These are phyloP conservation scores for Eptatretus atami DNA, from an alignment of 2,797 vertebrate genomes.

Conservation along the genomic window DNA sequence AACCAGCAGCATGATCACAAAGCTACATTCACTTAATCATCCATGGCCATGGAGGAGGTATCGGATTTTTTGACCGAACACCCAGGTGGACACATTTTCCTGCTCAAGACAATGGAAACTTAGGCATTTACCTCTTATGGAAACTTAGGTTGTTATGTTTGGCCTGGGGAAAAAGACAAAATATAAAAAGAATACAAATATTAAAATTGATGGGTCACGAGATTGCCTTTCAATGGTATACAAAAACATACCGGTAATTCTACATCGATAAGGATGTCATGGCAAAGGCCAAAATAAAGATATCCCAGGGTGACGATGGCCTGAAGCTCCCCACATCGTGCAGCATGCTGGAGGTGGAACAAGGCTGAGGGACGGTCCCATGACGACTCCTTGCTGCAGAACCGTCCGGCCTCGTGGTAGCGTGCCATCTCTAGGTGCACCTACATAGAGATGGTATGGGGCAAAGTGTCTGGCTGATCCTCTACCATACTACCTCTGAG, in stretches of 20 bases:
- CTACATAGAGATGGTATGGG: slow-evolving; percentile 14
- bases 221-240: not conserved
- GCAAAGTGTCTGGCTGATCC: not conserved
- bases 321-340: slow-evolving; percentile 68
- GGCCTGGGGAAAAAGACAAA: no score
- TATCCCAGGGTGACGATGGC: slow-evolving; percentile 58
- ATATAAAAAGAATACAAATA: no score
- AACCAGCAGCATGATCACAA: no score
- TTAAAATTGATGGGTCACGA: not conserved
- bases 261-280: slow-evolving; percentile 49
- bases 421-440: slow-evolving; percentile 81
- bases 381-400: slow-evolving; percentile 43
- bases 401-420: slow-evolving; percentile 64
- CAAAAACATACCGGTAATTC: slow-evolving; percentile 27
- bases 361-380: slow-evolving; percentile 58
- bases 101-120: no score
- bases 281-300: slow-evolving; percentile 49
- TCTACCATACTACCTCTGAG: no score
- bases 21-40: no score
- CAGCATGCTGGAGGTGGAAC: slow-evolving; percentile 58
- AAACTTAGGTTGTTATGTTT: no score
- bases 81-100: no score
- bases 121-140: no score
- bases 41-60: no score
- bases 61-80: no score